phyloP scores from a whole-genome alignment of 2,113 vertebrate species.

The Corythornis cristatus region DNA sequence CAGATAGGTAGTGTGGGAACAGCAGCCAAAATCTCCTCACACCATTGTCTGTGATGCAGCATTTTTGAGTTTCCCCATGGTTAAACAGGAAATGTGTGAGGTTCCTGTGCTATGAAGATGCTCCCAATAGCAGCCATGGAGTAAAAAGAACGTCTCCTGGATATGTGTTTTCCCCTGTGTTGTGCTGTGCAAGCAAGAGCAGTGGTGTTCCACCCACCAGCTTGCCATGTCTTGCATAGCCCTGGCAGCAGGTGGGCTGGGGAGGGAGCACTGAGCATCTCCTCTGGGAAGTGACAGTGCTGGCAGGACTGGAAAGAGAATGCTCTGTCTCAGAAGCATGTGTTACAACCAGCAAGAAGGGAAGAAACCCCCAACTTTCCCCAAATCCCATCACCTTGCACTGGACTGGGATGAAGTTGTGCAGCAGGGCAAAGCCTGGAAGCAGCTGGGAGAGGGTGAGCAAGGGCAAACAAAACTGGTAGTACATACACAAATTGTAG shows the following conservation, averaged over 20 bases:
- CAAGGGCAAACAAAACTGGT: background rate
- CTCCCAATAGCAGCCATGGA: background rate
- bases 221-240: fast-evolving
- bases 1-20: background rate
- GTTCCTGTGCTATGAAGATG: background rate
- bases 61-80: background rate
- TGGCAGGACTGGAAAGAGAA: background rate
- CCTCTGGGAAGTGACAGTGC: background rate
- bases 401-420: background rate
- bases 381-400: background rate
- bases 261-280: background rate
- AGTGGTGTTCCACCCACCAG: background rate
- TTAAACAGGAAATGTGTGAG: background rate
- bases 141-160: background rate
- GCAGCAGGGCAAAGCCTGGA: background rate
- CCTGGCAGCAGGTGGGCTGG: fast-evolving
- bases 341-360: background rate
- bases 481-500: fast-evolving
- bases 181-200: fast-evolving
- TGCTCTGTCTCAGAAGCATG: background rate
- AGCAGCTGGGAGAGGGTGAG: background rate
- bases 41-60: background rate
- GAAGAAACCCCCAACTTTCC: background rate
- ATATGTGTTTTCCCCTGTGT: background rate
- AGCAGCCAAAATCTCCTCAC: background rate